phyloP scores from a whole-genome alignment of 2,888 invertebrate species.

The Calameuta idolon region DNA sequence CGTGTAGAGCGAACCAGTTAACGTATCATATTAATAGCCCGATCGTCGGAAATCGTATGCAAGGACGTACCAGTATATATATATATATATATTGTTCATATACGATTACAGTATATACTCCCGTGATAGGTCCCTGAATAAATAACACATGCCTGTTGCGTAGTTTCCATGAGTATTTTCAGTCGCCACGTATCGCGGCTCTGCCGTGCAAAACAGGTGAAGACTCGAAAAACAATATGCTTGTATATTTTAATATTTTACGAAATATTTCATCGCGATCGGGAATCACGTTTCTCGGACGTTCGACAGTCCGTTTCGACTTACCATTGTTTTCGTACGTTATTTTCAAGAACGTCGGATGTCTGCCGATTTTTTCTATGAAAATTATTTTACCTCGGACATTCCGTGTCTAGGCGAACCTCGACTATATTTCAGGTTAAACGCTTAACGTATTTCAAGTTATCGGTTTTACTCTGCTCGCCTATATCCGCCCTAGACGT shows the following conservation, averaged over 20 bases:
- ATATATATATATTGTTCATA: background rate
- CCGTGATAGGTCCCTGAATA: background rate
- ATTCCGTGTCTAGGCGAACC: too few relatives aligned
- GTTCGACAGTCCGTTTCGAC: too few relatives aligned
- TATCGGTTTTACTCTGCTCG: background rate
- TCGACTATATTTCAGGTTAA: too few relatives aligned
- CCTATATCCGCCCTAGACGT: background rate
- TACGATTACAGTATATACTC: background rate
- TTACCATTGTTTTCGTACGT: too few relatives aligned
- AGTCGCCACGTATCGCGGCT: background rate
- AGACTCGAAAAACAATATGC: background rate
- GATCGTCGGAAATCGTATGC: constrained; percentile 24
- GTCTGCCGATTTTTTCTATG: too few relatives aligned
- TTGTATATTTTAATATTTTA: background rate
- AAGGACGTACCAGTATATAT: background rate
- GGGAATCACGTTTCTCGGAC: too few relatives aligned
- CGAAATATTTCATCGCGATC: background rate
- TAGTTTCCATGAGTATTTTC: background rate
- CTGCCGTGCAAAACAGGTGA: background rate
- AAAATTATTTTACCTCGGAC: too few relatives aligned
- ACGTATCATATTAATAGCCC: constrained; percentile 31
- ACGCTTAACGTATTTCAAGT: background rate
- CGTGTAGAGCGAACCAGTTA: constrained; percentile 17
- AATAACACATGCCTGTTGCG: background rate
- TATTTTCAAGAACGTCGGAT: too few relatives aligned